Evolutionary conservation across 2,797 vertebrate genomes (phyloP), one percentile per base, ranked within the genome.

Genomic region (Furcifer pardalis): DNA sequence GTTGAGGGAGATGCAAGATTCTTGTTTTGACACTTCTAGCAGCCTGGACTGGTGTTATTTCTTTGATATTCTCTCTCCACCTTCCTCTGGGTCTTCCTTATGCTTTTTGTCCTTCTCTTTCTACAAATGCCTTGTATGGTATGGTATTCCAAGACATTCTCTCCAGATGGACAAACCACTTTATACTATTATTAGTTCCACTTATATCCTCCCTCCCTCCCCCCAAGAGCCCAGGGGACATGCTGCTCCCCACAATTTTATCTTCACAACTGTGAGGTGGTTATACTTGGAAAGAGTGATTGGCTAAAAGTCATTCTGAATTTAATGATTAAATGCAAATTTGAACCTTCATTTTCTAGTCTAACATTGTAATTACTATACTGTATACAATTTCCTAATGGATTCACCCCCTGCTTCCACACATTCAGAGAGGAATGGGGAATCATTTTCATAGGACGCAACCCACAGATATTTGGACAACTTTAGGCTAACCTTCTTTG

Each of bases 61-160:
- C n/a, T n/a, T n/a, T n/a, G n/a, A n/a, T n/a, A n/a, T n/a, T n/a
- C n/a, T n/a, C n/a, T n/a, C n/a, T n/a, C n/a, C n/a, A n/a, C n/a
- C n/a, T n/a, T n/a, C n/a, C n/a, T n/a, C n/a, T n/a, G n/a, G n/a
- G n/a, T n/a, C n/a, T n/a, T n/a, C n/a, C n/a, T n/a, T n/a, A n/a
- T n/a, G n/a, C n/a, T n/a, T n/a, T n/a, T n/a, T n/a, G n/a, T n/a
- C n/a, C n/a, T n/a, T n/a, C n/a, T n/a, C n/a, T n/a, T n/a, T n/a
- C n/a, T n/a, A 95, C 92, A 86, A 88, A 81, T 90, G 89, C 90
- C 88, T 92, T 94, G 90, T 91, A 94, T 91, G 82, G n/a, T n/a
- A n/a, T n/a, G n/a, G n/a, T n/a, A n/a, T n/a, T n/a, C n/a, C n/a
- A n/a, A n/a, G n/a, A n/a, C n/a, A n/a, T n/a, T n/a, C n/a, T n/a